Conservation (phyloP, 2,797 vertebrate species). For the Toxotes lorentzi region DNA sequence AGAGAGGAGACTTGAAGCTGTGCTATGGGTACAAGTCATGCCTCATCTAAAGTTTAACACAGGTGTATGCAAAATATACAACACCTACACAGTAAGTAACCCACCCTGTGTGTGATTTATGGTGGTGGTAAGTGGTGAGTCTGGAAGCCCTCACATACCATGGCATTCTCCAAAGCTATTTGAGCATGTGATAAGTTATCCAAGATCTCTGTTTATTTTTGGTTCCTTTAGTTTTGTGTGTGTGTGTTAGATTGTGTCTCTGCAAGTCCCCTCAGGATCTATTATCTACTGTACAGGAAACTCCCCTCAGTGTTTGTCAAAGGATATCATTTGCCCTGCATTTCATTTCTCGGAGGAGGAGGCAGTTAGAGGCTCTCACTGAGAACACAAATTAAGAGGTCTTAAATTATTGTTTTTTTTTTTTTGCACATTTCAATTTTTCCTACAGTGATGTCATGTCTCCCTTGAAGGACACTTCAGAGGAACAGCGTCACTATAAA, state of each 20-base stretch:
- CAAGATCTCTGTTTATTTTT: conserved; percentile 54
- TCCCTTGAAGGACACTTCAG: conserved; percentile 10
- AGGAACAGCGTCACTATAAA: conserved; percentile 2
- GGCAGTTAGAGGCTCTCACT: conserved; percentile 42
- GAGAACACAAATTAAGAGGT: conserved; percentile 49
- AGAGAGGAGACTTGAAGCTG: conserved; percentile 5
- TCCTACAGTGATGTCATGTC: conserved; percentile 21
- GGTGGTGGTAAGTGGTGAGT: conserved; percentile 1
- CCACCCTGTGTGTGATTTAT: conserved; percentile 36
- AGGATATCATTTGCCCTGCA: conserved; percentile 65
- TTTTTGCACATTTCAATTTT: conserved; percentile 14
- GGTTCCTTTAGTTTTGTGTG: conserved; percentile 29
- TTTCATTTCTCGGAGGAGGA: conserved; percentile 52
- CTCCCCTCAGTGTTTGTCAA: conserved; percentile 61
- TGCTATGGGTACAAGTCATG: not conserved
- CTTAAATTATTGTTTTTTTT: conserved; percentile 60
- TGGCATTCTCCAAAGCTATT: conserved; percentile 38
- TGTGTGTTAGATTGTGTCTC: conserved; percentile 36
- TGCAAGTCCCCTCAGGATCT: conserved; percentile 46
- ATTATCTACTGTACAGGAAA: conserved; percentile 68
- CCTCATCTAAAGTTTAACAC: conserved; percentile 22
- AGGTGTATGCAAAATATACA: conserved; percentile 24
- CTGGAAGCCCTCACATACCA: conserved; percentile 40
- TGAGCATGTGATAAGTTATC: conserved; percentile 30
- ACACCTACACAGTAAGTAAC: not conserved